phyloP scores from a whole-genome alignment of 2,113 vertebrate genomes.

The Sapayoa aenigma region DNA sequence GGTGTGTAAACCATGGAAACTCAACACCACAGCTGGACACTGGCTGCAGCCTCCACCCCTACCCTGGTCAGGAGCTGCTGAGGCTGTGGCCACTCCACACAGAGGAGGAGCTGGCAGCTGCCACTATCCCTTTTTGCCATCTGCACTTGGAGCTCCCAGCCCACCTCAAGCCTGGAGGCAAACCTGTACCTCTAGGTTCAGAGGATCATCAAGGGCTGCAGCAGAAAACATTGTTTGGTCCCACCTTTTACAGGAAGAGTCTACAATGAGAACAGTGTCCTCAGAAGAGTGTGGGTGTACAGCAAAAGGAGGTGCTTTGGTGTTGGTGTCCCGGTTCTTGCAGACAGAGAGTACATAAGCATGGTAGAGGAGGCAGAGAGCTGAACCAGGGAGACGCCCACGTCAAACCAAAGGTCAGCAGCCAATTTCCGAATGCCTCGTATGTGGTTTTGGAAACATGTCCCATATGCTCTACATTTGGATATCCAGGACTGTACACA shows the following conservation, averaged over 20 bases:
- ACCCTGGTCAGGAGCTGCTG: background rate
- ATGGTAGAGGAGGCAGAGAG: background rate
- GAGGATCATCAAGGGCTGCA: accelerated
- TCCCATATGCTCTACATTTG: background rate
- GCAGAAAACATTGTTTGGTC: background rate
- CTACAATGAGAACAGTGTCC: background rate
- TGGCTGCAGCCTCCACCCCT: background rate
- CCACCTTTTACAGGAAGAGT: background rate
- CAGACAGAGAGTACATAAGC: background rate
- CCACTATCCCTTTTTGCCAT: background rate
- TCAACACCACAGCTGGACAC: background rate
- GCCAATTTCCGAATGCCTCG: background rate
- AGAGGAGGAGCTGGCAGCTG: background rate
- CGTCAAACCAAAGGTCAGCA: background rate
- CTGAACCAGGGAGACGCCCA: background rate
- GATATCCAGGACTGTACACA: background rate
- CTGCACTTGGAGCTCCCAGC: background rate
- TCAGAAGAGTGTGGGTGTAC: background rate
- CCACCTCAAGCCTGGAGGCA: background rate
- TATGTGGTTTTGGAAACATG: background rate
- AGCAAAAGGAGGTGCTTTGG: background rate
- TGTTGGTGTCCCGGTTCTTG: accelerated
- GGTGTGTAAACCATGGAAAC: background rate
- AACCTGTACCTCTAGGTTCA: background rate
- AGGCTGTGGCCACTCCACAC: background rate